phyloP scores from a whole-genome alignment of 2,113 vertebrate genomes.

The Athene cunicularia region DNA sequence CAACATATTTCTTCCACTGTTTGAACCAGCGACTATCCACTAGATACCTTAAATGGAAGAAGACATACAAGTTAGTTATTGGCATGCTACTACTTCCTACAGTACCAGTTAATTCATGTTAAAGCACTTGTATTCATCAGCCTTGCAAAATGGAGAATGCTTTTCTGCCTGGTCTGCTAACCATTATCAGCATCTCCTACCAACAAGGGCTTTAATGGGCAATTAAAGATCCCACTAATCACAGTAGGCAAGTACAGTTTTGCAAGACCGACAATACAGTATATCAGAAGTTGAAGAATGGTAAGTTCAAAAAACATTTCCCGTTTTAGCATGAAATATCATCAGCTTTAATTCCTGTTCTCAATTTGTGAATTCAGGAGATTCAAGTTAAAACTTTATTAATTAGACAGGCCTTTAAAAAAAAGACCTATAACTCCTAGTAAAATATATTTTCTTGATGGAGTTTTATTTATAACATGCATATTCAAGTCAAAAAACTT shows the following conservation, averaged over 20 bases:
- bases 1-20: constrained; percentile 99
- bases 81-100: neutral
- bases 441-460: neutral
- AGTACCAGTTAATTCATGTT: neutral
- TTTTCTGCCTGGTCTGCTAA: neutral
- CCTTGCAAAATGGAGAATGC: neutral
- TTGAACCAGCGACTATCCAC: constrained; percentile 99
- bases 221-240: neutral
- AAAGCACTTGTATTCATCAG: neutral
- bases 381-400: neutral
- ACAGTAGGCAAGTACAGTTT: neutral
- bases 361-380: neutral
- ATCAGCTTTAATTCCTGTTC: neutral
- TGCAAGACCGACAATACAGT: neutral
- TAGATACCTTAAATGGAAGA: constrained; percentile 86
- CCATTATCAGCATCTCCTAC: neutral
- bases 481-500: neutral
- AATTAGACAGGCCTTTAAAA: neutral
- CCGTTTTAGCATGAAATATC: neutral
- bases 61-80: neutral
- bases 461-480: neutral
- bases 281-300: neutral
- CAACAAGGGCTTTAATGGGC: neutral
- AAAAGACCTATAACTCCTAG: neutral
- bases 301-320: neutral